These are phyloP conservation scores for Danaus chrysippus DNA, from an alignment of 2,888 invertebrate genomes.

Conservation along the genomic window DNA sequence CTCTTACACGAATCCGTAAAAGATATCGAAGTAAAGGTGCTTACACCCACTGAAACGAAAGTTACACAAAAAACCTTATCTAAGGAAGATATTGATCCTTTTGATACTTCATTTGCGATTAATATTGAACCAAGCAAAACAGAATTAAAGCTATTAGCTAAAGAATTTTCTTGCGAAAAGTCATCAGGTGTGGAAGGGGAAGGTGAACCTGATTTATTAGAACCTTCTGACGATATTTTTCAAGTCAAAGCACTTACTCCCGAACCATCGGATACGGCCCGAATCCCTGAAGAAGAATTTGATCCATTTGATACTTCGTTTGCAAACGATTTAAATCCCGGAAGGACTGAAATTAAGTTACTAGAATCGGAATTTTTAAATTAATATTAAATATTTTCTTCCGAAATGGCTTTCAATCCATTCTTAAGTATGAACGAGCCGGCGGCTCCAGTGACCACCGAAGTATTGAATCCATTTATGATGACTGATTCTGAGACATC, in stretches of 20 bases:
- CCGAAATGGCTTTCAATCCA: constrained; percentile 86
- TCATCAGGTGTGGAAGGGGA: constrained; percentile 43
- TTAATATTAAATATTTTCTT: constrained; percentile 22
- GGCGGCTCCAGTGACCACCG: constrained; percentile 66
- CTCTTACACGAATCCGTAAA: constrained; percentile 54
- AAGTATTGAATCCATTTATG: constrained; percentile 84
- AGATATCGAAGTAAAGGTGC: constrained; percentile 79
- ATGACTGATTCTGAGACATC: constrained; percentile 66
- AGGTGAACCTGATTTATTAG: constrained; percentile 68
- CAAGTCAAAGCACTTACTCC: constrained; percentile 87
- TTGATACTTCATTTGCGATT: constrained; percentile 91
- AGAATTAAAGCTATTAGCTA: constrained; percentile 87
- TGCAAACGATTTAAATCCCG: constrained; percentile 85
- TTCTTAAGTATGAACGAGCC: constrained; percentile 87
- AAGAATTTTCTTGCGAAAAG: constrained; percentile 82
- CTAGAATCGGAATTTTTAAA: constrained; percentile 85
- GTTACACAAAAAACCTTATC: constrained; percentile 53
- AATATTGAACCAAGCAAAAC: constrained; percentile 88
- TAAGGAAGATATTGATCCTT: constrained; percentile 84
- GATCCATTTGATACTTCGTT: constrained; percentile 94
- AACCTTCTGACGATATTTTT: constrained; percentile 77
- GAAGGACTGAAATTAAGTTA: constrained; percentile 86
- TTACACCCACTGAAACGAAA: constrained; percentile 73
- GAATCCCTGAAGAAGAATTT: constrained; percentile 61
- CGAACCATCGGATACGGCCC: constrained; percentile 61